Percentiles rank a stretch among this genome's conserved stretches.
These are phyloP conservation scores for Campopleginae sp. DNA, from an alignment of 2,888 invertebrate species.

Conservation along the genomic window DNA sequence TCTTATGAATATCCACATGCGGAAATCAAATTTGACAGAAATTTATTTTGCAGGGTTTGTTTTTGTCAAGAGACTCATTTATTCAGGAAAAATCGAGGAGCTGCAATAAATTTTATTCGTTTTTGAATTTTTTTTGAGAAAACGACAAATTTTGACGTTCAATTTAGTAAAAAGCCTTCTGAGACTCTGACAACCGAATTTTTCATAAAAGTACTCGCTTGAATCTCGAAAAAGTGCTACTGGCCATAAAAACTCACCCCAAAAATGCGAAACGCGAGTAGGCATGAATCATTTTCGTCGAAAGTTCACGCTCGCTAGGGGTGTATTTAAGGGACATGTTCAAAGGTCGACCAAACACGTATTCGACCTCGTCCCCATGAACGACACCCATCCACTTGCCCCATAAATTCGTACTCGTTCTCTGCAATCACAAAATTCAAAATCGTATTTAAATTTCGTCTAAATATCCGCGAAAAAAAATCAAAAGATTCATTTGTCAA, in stretches of 20 bases:
- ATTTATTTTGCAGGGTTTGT: background rate
- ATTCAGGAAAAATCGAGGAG: no score
- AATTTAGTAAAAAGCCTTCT: no score
- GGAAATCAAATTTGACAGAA: background rate
- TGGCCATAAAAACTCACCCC: conserved; percentile 89
- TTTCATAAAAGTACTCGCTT: no score
- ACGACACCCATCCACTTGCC: conserved; percentile 99
- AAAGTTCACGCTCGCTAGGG: conserved; percentile 93
- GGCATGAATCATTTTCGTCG: conserved; percentile 95
- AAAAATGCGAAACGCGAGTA: conserved; percentile 97
- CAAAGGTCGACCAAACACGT: conserved; percentile 97
- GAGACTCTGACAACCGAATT: background rate
- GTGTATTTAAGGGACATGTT: conserved; percentile 95
- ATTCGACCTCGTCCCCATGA: conserved; percentile 99
- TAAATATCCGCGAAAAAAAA: background rate
- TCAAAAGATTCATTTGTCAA: background rate
- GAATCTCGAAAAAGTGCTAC: background rate
- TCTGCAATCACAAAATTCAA: conserved; percentile 86
- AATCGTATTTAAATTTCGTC: background rate
- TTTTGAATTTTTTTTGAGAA: no score
- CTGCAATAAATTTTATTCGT: no score
- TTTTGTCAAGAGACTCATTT: no score
- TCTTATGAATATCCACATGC: background rate
- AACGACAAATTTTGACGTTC: no score
- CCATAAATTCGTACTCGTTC: conserved; percentile 97